A percentile compares a stretch with the other conserved stretches of the same genome.
These are phyloP conservation scores for Scrobipalpa costella DNA, from an alignment of 2,888 invertebrate species.

Conservation along the genomic window DNA sequence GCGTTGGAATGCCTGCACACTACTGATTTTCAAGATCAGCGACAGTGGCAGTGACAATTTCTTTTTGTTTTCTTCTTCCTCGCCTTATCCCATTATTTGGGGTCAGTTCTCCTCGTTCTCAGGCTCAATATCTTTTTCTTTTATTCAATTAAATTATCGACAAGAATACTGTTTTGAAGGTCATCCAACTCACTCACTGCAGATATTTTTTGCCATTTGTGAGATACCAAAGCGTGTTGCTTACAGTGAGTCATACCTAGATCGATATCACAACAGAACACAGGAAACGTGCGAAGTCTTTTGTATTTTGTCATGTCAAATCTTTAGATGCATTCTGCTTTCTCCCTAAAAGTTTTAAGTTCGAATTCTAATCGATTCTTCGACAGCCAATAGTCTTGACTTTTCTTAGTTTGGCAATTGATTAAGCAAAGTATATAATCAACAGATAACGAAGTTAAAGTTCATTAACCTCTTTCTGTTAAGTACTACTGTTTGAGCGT, in stretches of 20 bases:
- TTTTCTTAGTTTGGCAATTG: background rate
- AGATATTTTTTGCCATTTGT: background rate
- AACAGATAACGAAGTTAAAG: background rate
- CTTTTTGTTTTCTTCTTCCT: no score
- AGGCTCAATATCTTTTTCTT: no score
- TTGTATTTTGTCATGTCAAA: no score
- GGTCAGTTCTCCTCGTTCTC: no score
- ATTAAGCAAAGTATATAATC: background rate
- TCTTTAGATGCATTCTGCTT: no score
- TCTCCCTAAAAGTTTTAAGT: no score
- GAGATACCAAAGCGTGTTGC: background rate
- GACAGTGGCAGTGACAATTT: background rate
- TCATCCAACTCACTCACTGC: background rate
- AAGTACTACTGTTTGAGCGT: background rate
- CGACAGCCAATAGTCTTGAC: background rate
- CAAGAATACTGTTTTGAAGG: background rate
- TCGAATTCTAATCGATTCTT: no score
- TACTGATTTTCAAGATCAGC: slow-evolving; percentile 4
- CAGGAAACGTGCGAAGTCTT: no score
- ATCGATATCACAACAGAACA: background rate
- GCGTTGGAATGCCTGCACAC: slow-evolving; percentile 26
- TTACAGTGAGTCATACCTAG: background rate
- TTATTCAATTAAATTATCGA: no score
- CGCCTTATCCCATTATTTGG: no score
- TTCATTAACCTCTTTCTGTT: slow-evolving; percentile 2